Evolutionary conservation across 2,113 vertebrate genomes (phyloP).

Genomic region (Oxygymnocypris stewartii): DNA sequence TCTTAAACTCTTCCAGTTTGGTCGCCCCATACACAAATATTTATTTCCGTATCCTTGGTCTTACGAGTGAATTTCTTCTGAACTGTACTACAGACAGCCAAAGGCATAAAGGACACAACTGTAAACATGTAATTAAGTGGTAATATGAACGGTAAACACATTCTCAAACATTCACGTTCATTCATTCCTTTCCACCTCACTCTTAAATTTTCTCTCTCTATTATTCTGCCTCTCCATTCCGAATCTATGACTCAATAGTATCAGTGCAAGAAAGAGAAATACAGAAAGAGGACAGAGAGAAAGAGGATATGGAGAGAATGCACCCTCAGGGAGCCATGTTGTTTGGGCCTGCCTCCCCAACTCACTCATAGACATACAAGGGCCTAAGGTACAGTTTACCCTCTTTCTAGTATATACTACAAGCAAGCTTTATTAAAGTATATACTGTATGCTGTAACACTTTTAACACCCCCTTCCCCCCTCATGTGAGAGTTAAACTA

Average conservation of each 20-base stretch:
- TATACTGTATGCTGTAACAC: not conserved
- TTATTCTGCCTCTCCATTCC: constrained; percentile 26
- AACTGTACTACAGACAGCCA: not conserved
- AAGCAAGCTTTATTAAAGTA: not conserved
- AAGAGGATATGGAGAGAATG: not conserved
- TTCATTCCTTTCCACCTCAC: constrained; percentile 1
- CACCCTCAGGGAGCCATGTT: constrained; percentile 37
- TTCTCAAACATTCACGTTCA: constrained; percentile 16
- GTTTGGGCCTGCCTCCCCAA: constrained; percentile 43
- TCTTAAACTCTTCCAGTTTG: not conserved
- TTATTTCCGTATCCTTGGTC: not conserved
- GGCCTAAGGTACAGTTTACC: not conserved
- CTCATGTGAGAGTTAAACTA: constrained; percentile 1
- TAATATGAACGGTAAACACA: constrained; percentile 12
- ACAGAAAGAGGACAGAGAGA: not conserved
- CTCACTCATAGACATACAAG: not conserved
- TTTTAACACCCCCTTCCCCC: constrained; percentile 39
- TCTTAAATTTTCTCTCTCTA: constrained; percentile 14
- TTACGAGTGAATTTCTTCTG: not conserved
- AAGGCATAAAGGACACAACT: constrained; percentile 2
- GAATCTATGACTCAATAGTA: constrained; percentile 14
- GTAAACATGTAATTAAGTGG: constrained; percentile 35
- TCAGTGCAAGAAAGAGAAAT: constrained; percentile 24
- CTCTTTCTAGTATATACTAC: not conserved
- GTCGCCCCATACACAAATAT: not conserved